These are phyloP conservation scores for Crocuta crocuta DNA, from an alignment of 2,113 vertebrate genomes.

Conservation along the genomic window DNA sequence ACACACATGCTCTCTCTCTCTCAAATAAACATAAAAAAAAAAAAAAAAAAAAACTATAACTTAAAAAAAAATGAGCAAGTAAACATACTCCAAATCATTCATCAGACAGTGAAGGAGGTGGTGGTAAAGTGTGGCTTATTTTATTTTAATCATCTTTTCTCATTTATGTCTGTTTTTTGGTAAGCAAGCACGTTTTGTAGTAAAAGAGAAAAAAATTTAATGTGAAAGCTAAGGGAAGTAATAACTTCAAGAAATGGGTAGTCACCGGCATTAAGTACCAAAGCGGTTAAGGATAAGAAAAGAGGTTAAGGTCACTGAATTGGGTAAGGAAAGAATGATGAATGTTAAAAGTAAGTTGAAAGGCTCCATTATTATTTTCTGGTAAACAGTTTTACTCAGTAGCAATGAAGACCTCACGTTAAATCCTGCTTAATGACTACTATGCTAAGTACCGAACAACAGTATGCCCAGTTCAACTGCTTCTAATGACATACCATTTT, in stretches of 20 bases:
- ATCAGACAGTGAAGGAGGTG: background rate
- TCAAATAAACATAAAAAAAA: no score
- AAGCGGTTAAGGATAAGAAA: background rate
- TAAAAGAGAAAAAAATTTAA: background rate
- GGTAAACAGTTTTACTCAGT: background rate
- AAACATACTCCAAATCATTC: background rate
- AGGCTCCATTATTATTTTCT: background rate
- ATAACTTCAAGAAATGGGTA: conserved; percentile 21
- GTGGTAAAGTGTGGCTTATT: background rate
- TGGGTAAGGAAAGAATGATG: background rate
- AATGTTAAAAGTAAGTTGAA: background rate
- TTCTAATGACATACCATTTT: background rate
- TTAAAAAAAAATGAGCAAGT: background rate
- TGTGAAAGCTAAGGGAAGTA: background rate
- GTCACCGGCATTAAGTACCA: background rate
- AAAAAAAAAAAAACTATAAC: no score
- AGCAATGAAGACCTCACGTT: background rate
- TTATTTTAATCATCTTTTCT: conserved; percentile 23
- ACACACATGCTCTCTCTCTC: no score
- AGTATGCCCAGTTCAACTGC: background rate
- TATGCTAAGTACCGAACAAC: background rate
- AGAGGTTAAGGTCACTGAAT: background rate
- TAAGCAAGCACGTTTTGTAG: background rate
- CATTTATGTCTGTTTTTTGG: background rate
- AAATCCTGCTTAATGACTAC: background rate